phyloP scores from a whole-genome alignment of 2,113 vertebrate genomes.

The Meles meles region DNA sequence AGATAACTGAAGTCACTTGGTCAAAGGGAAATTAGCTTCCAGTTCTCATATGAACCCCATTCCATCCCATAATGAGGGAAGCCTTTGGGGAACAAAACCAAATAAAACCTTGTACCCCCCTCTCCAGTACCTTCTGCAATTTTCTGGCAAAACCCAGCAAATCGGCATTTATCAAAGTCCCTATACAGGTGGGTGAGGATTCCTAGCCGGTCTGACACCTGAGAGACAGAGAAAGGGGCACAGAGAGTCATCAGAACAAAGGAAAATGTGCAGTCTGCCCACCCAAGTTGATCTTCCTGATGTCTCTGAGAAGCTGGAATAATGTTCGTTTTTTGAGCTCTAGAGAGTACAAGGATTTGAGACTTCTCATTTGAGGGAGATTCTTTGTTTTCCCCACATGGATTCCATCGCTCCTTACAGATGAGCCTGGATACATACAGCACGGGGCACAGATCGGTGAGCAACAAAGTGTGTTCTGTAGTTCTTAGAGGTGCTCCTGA shows the following conservation, averaged over 20 bases:
- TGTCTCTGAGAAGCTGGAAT: not conserved
- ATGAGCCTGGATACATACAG: not conserved
- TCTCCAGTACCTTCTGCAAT: slow-evolving; percentile 87
- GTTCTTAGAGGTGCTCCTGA: not conserved
- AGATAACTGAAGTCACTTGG: not conserved
- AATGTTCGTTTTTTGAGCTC: not conserved
- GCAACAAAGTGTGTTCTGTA: not conserved
- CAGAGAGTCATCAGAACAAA: not conserved
- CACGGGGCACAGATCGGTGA: not conserved
- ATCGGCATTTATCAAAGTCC: slow-evolving; percentile 91
- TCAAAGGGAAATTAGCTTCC: not conserved
- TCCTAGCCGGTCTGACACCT: slow-evolving; percentile 90
- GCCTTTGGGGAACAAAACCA: not conserved
- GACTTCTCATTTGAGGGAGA: slow-evolving; percentile 4
- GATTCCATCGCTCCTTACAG: not conserved
- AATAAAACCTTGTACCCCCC: not conserved
- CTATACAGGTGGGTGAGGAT: slow-evolving; percentile 92
- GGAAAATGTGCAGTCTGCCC: not conserved
- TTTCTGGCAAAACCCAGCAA: slow-evolving; percentile 92
- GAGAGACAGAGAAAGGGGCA: not conserved
- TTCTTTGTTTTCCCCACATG: not conserved
- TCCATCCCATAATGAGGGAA: not conserved
- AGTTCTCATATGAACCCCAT: not conserved
- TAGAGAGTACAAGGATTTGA: not conserved
- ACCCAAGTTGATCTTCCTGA: not conserved